These are phyloP conservation scores for Stenichneumon culpator DNA, from an alignment of 2,888 invertebrate genomes.

Conservation along the genomic window DNA sequence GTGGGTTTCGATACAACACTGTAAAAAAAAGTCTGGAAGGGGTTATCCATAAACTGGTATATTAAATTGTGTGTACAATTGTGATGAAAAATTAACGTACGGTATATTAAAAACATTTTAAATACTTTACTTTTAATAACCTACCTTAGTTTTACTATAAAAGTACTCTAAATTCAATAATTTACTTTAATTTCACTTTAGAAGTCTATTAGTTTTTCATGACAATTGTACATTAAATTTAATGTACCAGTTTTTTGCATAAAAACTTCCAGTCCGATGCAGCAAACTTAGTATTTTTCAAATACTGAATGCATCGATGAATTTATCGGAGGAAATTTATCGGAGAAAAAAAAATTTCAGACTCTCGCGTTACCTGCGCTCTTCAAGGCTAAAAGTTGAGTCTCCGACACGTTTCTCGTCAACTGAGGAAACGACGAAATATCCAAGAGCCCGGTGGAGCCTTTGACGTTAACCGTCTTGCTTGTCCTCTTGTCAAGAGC, in stretches of 20 bases:
- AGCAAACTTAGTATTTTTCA: background rate
- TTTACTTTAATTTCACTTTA: too few relatives aligned
- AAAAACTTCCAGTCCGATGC: background rate
- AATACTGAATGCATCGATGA: background rate
- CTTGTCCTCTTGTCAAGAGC: constrained; percentile 91
- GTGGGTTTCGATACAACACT: background rate
- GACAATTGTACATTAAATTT: too few relatives aligned
- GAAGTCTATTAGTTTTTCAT: too few relatives aligned
- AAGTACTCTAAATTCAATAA: too few relatives aligned
- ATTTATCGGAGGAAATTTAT: too few relatives aligned
- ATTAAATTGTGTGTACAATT: too few relatives aligned
- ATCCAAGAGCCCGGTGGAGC: constrained; percentile 87
- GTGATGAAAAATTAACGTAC: too few relatives aligned
- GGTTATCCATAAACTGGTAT: too few relatives aligned
- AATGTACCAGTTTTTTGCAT: too few relatives aligned
- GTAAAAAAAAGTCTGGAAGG: background rate
- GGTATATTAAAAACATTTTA: too few relatives aligned
- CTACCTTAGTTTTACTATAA: too few relatives aligned
- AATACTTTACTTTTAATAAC: too few relatives aligned
- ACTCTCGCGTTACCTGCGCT: constrained; percentile 87
- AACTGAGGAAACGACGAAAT: constrained; percentile 89
- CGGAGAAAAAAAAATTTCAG: background rate
- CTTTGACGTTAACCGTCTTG: constrained; percentile 85
- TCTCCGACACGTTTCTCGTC: constrained; percentile 94
- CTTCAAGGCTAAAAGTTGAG: constrained; percentile 92